Evolutionary conservation across 2,888 invertebrate genomes (phyloP).

Genomic region (Pristionchus exspectatus): DNA sequence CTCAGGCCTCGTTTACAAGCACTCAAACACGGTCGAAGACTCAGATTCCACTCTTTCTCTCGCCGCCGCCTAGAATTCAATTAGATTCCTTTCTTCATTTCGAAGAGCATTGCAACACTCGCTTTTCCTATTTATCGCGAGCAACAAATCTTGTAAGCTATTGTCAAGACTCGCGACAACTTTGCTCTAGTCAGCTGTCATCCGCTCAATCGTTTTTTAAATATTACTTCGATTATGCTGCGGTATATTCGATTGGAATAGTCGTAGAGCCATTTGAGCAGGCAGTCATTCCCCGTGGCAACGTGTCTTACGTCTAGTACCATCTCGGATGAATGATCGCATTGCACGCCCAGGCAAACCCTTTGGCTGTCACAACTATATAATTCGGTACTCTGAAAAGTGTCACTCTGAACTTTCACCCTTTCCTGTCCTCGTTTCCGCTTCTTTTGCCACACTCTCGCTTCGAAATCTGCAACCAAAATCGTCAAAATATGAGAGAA

Average conservation of each 20-base stretch:
- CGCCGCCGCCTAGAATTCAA: conserved; percentile 16
- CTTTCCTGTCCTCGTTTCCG: not conserved
- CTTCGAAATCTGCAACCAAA: conserved; percentile 4
- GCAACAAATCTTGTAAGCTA: conserved; percentile 2
- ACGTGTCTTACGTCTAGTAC: not conserved
- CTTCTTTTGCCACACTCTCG: not conserved
- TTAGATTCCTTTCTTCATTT: conserved; percentile 41
- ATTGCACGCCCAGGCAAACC: not conserved
- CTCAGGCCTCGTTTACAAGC: conserved; percentile 39
- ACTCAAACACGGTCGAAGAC: conserved; percentile 10
- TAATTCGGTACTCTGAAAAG: not conserved
- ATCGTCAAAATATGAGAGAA: not conserved
- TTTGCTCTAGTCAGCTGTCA: not conserved
- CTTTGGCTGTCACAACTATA: not conserved
- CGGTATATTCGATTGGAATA: not conserved
- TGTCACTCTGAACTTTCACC: not conserved
- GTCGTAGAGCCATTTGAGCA: not conserved
- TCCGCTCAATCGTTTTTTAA: not conserved
- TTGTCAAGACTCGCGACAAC: not conserved
- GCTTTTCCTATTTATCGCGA: not conserved
- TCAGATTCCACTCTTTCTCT: conserved; percentile 22
- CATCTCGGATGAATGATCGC: not conserved
- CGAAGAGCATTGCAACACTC: not conserved
- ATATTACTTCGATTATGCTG: not conserved
- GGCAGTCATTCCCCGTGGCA: conserved; percentile 3